Evolutionary conservation across 30 jellyfish, hydroid and myxozoan species (phyloP).

Genomic region (Turritopsis dohrnii): DNA sequence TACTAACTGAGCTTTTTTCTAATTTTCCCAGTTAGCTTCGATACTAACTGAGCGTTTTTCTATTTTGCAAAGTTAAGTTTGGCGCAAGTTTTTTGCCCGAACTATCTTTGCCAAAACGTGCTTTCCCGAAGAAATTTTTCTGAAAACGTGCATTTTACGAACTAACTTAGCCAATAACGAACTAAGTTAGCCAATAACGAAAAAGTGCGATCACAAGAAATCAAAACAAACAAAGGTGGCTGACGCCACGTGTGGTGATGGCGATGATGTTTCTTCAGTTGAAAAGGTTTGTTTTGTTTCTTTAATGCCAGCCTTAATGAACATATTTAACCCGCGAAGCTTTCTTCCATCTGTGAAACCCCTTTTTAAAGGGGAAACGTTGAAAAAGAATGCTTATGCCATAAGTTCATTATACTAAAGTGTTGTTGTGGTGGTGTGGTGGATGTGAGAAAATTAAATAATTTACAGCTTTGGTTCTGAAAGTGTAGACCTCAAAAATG

Average conservation of each 20-base stretch:
- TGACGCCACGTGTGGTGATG: not conserved
- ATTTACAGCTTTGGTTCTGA: not conserved
- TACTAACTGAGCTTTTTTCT: not conserved
- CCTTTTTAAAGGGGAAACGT: not conserved
- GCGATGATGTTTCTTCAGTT: not conserved
- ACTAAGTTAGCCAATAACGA: not conserved
- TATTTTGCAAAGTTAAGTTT: not conserved
- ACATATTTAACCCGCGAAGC: not conserved
- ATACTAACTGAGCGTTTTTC: not conserved
- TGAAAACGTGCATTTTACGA: not conserved
- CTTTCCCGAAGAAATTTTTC: not conserved
- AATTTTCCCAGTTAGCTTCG: not conserved
- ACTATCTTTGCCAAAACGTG: not conserved
- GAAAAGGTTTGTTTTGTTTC: not conserved
- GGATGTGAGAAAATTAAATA: not conserved
- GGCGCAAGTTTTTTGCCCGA: not conserved
- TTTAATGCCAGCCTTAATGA: not conserved
- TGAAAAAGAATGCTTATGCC: not conserved
- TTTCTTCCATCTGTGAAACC: not conserved
- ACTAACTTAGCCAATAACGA: not conserved
- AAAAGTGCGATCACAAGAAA: not conserved
- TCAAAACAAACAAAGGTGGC: not conserved
- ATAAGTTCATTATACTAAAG: not conserved
- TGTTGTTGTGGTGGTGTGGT: not conserved
- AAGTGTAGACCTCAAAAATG: not conserved